Evolutionary conservation across 2,888 invertebrate species (phyloP).

Genomic region (Quadriops clusia): DNA sequence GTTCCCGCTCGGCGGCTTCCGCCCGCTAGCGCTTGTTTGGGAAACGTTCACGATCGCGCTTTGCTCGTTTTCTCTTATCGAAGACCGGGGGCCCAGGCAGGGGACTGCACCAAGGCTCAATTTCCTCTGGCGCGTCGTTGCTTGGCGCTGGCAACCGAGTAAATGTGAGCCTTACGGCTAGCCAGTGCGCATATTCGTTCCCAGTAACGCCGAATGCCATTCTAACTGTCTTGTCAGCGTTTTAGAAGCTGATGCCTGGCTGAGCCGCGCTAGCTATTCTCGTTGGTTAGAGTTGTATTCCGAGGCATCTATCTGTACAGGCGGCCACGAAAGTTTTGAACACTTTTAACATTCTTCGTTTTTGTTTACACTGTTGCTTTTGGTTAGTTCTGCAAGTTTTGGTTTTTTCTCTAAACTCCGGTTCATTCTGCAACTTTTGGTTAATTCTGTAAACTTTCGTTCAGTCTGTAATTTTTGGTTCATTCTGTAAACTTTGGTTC

Average conservation of each 20-base stretch:
- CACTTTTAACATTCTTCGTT: too few relatives aligned
- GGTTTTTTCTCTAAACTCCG: too few relatives aligned
- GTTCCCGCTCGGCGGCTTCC: conserved; percentile 8
- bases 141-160: conserved; percentile 19
- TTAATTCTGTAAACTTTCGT: too few relatives aligned
- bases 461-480: too few relatives aligned
- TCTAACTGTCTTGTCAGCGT: conserved; percentile 27
- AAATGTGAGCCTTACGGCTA: conserved; percentile 22
- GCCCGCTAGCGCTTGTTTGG: conserved; percentile 11
- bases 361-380: too few relatives aligned
- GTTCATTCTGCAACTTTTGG: too few relatives aligned
- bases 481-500: too few relatives aligned
- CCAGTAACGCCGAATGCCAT: conserved; percentile 29
- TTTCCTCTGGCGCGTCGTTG: conserved; percentile 18
- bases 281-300: too few relatives aligned
- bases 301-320: too few relatives aligned
- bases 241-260: conserved; percentile 5
- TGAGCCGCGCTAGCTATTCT: too few relatives aligned
- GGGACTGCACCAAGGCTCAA: conserved; percentile 23
- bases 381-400: too few relatives aligned
- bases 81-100: conserved; percentile 31
- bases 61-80: conserved; percentile 31
- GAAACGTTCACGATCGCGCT: conserved; percentile 13
- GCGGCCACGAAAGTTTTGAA: too few relatives aligned
- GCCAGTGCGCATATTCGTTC: conserved; percentile 27